A percentile compares a stretch with the other conserved stretches of the same genome.
Conservation (phyloP, 2,797 vertebrate genomes). For the Hafferia zeledoni region DNA sequence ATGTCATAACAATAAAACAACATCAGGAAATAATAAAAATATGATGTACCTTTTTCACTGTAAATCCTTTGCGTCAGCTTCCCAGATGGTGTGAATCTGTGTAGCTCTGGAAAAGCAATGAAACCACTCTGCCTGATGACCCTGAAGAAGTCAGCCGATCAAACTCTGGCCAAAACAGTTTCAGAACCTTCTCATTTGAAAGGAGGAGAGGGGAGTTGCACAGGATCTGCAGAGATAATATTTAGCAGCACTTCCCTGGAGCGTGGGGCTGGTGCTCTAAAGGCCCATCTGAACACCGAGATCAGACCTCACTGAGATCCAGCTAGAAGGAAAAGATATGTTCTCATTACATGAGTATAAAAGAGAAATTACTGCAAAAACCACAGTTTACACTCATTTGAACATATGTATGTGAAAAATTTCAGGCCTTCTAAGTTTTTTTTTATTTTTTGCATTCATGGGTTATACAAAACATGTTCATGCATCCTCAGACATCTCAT, state of each 20-base stretch:
- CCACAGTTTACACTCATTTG: background rate
- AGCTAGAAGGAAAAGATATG: background rate
- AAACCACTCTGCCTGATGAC: background rate
- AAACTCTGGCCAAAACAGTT: background rate
- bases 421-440: background rate
- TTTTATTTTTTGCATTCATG: background rate
- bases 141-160: background rate
- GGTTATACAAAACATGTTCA: background rate
- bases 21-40: constrained; percentile 8
- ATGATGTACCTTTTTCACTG: background rate
- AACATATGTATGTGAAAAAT: background rate
- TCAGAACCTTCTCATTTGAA: background rate
- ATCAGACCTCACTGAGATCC: background rate
- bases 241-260: background rate
- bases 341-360: background rate
- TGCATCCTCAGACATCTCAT: background rate
- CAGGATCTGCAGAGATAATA: background rate
- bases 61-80: background rate
- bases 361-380: background rate
- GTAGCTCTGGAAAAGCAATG: background rate
- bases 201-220: background rate
- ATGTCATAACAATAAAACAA: constrained; percentile 10
- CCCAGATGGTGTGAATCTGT: background rate
- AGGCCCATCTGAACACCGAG: background rate
- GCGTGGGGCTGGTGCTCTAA: background rate